Base-by-base conservation (phyloP, 2,113 vertebrate species). In the Sula dactylatra region DNA sequence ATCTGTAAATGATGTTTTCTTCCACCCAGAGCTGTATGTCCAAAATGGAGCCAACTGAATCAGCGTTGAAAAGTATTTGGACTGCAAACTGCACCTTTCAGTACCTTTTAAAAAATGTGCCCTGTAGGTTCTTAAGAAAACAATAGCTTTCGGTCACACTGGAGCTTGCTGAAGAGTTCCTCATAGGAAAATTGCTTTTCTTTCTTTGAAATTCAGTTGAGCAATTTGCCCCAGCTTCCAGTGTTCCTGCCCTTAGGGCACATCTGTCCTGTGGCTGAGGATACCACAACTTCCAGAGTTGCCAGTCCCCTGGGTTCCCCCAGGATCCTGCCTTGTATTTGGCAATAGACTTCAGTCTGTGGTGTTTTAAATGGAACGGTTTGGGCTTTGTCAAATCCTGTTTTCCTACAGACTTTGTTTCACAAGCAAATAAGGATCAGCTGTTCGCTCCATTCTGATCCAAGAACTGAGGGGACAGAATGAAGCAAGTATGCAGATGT, bases 381-480 rank as follows among this genome's bases (percentile, higher is more conserved):
- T 85, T 84, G 56, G 49, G 44, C 77, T 89, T 95, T 95, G 66
- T 72, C 73, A 95, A 96, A 89, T 89, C 52, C 56, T 93, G 56
- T 71, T 84, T 95, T 95, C 74, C 71, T 91, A 40, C 84, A 74
- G 83, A 89, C 95, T 96, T 91, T 81, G 44, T 93, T 97, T 93
- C 87, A 82, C 78, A 96, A 94, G 84, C n/a, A 95, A 96, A 97
- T 93, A 93, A 86, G n/a, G 69, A 95, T 97, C 94, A 91, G 86
- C 86, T 94, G 89, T 78, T 94, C 1, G 3, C 22, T 84, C 34
- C 65, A 24, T 92, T 95, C 65, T 58, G 38, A 84, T 96, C 65
- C 65, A 86, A 82, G 77, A 84, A 50, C 52, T 74, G 88, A 81
- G 16, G 0, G 55, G 21, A 78, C 64, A 77, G 82, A 82, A 88